Evolutionary conservation across 2,113 vertebrate genomes (phyloP), one percentile per base, ranked within the genome.

Genomic region (Lepidothrix coronata): DNA sequence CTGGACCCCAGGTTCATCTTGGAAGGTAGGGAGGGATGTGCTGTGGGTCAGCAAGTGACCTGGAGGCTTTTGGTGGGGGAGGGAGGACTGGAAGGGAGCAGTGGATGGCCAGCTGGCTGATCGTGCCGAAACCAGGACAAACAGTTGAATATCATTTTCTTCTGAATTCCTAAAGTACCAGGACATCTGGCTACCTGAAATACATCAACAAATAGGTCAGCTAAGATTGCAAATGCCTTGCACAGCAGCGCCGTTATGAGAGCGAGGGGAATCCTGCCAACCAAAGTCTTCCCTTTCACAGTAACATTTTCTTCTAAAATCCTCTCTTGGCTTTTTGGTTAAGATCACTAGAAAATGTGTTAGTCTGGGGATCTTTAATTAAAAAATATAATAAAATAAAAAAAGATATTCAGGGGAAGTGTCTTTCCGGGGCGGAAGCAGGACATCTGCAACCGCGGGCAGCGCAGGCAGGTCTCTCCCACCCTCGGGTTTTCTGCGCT

Each of bases 161-260:
- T 94, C 89, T 89, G 86, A 75, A 89, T 91, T 93, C 74, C 88
- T 96, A 44, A 95, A 96, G 92, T 95, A 92, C 72, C 43, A 33
- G 81, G 96, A 94, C 96, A 97, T 94, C 96, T 97, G 96, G 92
- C 94, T 93, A 96, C 95, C 96, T 95, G 95, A 95, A 96, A 84
- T 62, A 85, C 80, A 91, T 87, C 92, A 95, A 93, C 80, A 97
- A 96, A 93, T 92, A 96, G 96, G 96, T 96, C 96, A 94, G 86
- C 84, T 82, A 58, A 87, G 70, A 94, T 22, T 82, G 92, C 74
- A 81, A 85, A 82, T 8, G 23, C 57, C 76, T 91, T 35, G 2
- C 57, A 21, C 81, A 6, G 6, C 91, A 89, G 91, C 1, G 0
- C 73, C 1, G 5, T 62, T 59, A 52, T 2, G 63, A 81, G 76